phyloP scores from a whole-genome alignment of 2,888 invertebrate species.

The Drosophila helvetica region DNA sequence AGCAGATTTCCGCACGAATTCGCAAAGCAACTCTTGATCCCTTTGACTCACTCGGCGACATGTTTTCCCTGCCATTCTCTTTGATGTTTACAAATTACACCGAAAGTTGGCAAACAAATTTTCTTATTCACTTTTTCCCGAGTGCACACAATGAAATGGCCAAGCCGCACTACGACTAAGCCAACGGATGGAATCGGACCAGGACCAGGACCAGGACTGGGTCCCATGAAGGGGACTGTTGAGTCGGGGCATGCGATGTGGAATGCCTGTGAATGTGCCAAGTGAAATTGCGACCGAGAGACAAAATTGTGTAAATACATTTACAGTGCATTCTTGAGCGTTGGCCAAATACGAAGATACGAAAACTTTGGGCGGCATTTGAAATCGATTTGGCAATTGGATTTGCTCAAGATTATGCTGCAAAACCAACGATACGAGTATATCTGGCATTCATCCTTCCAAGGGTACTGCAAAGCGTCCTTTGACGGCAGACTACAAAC shows the following conservation, averaged over 20 bases:
- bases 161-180: conserved; percentile 27
- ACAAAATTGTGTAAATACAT: conserved; percentile 68
- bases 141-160: conserved; percentile 68
- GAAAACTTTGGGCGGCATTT: conserved; percentile 29
- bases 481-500: conserved; percentile 37
- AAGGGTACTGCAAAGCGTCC: conserved; percentile 10
- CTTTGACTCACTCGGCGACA: conserved; percentile 76
- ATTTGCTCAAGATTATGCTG: conserved; percentile 35
- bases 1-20: conserved; percentile 80
- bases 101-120: conserved; percentile 78
- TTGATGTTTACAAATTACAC: conserved; percentile 80
- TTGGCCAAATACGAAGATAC: conserved; percentile 52
- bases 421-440: neutral
- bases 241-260: conserved; percentile 33
- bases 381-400: conserved; percentile 57
- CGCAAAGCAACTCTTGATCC: conserved; percentile 80
- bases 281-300: conserved; percentile 66
- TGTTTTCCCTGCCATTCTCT: conserved; percentile 76
- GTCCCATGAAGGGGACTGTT: conserved; percentile 20
- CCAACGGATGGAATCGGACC: conserved; percentile 5
- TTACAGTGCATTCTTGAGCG: conserved; percentile 66
- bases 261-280: conserved; percentile 67
- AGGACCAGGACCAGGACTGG: conserved; percentile 24
- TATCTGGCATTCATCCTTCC: neutral
- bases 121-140: conserved; percentile 77